Conservation (phyloP, 2,888 invertebrate species). For the Pecten maximus region DNA sequence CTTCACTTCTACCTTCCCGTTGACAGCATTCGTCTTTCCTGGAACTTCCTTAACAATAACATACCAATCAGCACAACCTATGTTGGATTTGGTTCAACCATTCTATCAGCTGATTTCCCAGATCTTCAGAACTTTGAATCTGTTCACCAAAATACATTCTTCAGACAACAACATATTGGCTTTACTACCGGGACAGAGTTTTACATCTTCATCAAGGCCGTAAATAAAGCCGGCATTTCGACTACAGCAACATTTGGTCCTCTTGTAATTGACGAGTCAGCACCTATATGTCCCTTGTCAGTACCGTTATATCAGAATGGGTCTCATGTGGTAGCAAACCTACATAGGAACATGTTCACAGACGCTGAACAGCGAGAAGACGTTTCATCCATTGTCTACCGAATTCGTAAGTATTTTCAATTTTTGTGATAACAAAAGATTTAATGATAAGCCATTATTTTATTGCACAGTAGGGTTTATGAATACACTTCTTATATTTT, state of each 20-base stretch:
- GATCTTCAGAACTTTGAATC: constrained; percentile 47
- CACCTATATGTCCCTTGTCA: constrained; percentile 49
- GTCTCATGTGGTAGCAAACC: constrained; percentile 38
- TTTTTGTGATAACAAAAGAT: too few species aligned
- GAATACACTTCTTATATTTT: too few species aligned
- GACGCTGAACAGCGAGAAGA: constrained; percentile 57
- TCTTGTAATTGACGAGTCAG: constrained; percentile 59
- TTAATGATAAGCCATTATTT: too few species aligned
- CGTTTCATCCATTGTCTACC: constrained; percentile 50
- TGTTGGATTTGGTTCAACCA: constrained; percentile 60
- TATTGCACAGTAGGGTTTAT: too few species aligned
- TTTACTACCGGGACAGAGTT: constrained; percentile 51
- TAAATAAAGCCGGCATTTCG: constrained; percentile 57
- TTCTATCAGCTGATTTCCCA: constrained; percentile 48
- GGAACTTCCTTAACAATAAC: constrained; percentile 53
- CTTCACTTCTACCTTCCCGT: constrained; percentile 55
- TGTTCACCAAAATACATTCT: constrained; percentile 42
- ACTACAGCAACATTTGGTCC: constrained; percentile 54
- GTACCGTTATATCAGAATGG: constrained; percentile 33
- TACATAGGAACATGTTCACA: constrained; percentile 46
- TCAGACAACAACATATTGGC: constrained; percentile 54
- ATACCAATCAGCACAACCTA: constrained; percentile 60
- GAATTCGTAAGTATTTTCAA: constrained; percentile 54
- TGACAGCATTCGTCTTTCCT: constrained; percentile 57
- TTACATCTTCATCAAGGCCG: constrained; percentile 55